A percentile compares a stretch with the other conserved stretches of the same genome.
Evolutionary conservation across 2,888 invertebrate genomes (phyloP).

Genomic region (Phragmatobia fuliginosa): DNA sequence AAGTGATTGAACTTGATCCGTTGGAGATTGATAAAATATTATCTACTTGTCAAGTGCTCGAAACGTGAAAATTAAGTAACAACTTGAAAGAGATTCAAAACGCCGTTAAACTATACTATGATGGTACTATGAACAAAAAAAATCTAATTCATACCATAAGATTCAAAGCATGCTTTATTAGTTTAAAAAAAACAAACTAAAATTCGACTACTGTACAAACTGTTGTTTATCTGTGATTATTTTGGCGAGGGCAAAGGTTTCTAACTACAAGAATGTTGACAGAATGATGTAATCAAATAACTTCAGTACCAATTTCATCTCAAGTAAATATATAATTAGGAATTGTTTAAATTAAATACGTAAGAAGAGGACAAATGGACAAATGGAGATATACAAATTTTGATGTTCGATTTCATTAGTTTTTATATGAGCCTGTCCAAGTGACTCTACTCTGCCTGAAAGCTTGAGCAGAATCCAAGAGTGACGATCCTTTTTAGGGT

Average conservation of each 20-base stretch:
- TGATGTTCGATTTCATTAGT: not conserved
- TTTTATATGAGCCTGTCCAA: no score
- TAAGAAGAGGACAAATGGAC: not conserved
- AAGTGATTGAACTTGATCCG: not conserved
- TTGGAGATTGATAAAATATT: not conserved
- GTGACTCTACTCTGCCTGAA: no score
- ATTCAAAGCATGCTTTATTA: no score
- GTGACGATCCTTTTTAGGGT: no score
- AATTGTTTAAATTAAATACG: not conserved
- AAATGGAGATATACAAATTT: not conserved
- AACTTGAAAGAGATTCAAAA: not conserved
- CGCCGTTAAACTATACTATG: no score
- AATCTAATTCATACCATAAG: no score
- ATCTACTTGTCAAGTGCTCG: not conserved
- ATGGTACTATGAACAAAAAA: no score
- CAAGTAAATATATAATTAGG: not conserved
- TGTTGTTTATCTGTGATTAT: not conserved
- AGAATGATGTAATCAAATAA: not conserved
- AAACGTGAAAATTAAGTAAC: not conserved
- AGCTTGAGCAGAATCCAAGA: no score
- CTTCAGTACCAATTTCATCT: not conserved
- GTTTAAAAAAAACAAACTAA: not conserved
- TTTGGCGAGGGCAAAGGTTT: slow-evolving; percentile 13
- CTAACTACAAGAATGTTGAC: not conserved
- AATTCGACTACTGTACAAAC: no score